Evolutionary conservation across 2,113 vertebrate genomes (phyloP), one percentile per base, ranked within the genome.

Genomic region (Theristicus caerulescens): DNA sequence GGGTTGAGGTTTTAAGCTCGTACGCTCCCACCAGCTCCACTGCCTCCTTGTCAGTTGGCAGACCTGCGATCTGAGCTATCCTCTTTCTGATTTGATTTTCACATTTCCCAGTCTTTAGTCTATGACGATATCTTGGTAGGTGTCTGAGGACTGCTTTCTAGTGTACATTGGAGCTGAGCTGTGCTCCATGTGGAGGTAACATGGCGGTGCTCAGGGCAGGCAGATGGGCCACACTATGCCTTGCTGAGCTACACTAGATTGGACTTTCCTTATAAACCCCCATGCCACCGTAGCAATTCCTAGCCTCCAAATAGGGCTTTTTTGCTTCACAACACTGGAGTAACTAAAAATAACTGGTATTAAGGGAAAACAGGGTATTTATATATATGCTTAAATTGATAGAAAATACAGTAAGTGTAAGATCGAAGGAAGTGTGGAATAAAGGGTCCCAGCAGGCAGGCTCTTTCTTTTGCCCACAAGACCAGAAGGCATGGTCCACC

Each of bases 131-230:
- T 31, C 71, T 64, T 20, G 0, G 16, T 64, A 46, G n/a, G 55
- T 74, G 38, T 61, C 46, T 83, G 42, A 77, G 59, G n/a, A 55
- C 65, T 70, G 38, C 46, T 91, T 86, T 70, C 55, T 42, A 62
- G 51, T 0, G 0, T 8, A 34, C 9, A 6, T 10, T 1, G 2
- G 5, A 89, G 69, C 26, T 0, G 15, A 52, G n/a, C 18, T 73
- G 46, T 66, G 36, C 59, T 62, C 67, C 2, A 0, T 46, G 6
- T 0, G 11, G 54, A 69, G 31, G 31, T 42, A 31, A 58, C 26
- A 27, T 0, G 0, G 8, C 0, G 1, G 3, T 40, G 21, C 34
- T 83, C 14, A 10, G 59, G 47, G 46, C 36, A 42, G 67, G 21
- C 0, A 0, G 36, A 38, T 55, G 59, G 55, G 34, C 29, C 49